Base-by-base conservation (phyloP, 2,113 vertebrate species). In the Sapayoa aenigma region DNA sequence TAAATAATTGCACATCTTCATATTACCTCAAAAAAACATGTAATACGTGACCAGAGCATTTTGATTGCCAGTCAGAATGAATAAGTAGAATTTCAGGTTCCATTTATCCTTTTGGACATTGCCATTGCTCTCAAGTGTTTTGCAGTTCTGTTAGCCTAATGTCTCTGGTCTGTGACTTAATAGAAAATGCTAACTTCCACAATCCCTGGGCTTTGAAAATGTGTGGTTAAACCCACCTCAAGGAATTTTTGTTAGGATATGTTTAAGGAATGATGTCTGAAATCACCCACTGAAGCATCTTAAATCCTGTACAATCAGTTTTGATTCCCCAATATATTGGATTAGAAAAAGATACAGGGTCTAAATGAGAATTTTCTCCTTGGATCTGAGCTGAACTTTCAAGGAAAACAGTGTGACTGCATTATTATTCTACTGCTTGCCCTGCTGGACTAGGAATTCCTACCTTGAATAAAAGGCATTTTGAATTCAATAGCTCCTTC, bases 401-500 rank as follows among this genome's bases (percentile, higher is more conserved):
- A 73, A 53, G 81, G 27, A 89, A 42, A 33, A 46, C 9, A 25
- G 14, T 6, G 15, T 35, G 15, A 12, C 42, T 73, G 23, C n/a
- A 87, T 19, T 55, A 5, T 41, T 84, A 46, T 35, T 21, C 35
- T 81, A 22, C 35, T 21, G 33, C 13, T 52, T 81, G 52, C 35
- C 23, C 21, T 49, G 33, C 53, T 73, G 19, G 50, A 46, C 6
- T 24, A 59, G 22, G 50, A 74, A 68, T 13, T 80, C 33, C 35
- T 42, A 42, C 59, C 82, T 76, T 60, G 67, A 88, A 85, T 21
- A 21, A 77, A 90, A 68, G 6, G 12, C 18, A 53, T 84, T 86
- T 60, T 63, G 60, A 87, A 92, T 90, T 94, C 96, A 96, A 78
- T 49, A 95, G 94, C 92, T 93, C 94, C 95, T 96, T 96, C 95